Percentiles rank a stretch among this genome's conserved stretches.
Evolutionary conservation across 2,113 vertebrate genomes (phyloP).

Genomic region (Eolophus roseicapilla): DNA sequence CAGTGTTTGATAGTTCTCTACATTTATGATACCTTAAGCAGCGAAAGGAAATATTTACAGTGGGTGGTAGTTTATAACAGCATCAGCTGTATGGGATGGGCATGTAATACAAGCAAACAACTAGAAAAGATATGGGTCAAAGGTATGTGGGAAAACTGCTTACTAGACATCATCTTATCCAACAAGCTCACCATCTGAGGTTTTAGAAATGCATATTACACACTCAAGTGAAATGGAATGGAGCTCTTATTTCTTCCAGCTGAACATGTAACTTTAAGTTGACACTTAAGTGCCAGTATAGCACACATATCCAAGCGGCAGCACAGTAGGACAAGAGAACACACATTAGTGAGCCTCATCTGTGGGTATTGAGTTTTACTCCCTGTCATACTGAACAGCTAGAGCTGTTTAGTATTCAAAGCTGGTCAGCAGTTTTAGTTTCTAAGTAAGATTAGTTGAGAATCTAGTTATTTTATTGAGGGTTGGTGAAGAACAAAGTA

Average conservation of each 20-base stretch:
- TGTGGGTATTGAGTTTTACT: not conserved
- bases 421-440: not conserved
- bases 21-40: not conserved
- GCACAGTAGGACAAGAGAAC: not conserved
- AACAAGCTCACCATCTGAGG: not conserved
- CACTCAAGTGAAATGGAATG: not conserved
- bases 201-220: not conserved
- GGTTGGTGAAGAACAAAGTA: not conserved
- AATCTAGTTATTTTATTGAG: not conserved
- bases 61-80: not conserved
- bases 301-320: not conserved
- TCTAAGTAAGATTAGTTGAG: not conserved
- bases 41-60: not conserved
- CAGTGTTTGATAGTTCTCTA: not conserved
- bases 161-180: not conserved
- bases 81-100: not conserved
- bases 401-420: not conserved
- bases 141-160: not conserved
- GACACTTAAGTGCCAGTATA: not conserved
- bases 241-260: not conserved
- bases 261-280: not conserved
- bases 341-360: not conserved
- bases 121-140: not conserved
- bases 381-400: not conserved
- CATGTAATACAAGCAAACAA: not conserved